phyloP scores from a whole-genome alignment of 2,888 invertebrate genomes.

The Torymus auratus region DNA sequence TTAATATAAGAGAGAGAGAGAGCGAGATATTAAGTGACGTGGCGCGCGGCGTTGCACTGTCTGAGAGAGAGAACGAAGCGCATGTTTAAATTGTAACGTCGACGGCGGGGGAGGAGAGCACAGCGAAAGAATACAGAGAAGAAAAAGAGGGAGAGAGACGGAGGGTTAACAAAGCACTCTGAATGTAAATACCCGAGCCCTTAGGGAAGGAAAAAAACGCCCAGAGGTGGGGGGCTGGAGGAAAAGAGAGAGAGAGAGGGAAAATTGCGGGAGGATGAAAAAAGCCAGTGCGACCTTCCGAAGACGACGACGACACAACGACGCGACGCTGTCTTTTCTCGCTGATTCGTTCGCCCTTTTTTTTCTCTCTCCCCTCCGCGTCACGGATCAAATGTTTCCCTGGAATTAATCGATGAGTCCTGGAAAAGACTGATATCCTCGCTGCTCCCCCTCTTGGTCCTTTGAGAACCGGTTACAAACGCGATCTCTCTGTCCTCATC shows the following conservation, averaged over 20 bases:
- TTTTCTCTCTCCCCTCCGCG: no score
- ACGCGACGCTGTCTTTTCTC: constrained; percentile 12
- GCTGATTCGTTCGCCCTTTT: neutral
- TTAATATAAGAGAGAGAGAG: no score
- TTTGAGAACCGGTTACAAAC: no score
- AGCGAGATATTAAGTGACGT: no score
- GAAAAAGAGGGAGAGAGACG: constrained; percentile 25
- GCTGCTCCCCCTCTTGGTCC: no score
- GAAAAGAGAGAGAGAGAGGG: neutral
- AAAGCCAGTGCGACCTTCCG: constrained; percentile 14
- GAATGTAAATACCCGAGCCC: constrained; percentile 65
- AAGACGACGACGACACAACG: neutral
- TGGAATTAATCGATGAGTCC: no score
- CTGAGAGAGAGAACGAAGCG: no score
- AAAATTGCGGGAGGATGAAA: constrained; percentile 22
- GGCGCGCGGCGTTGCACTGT: no score
- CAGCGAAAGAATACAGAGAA: constrained; percentile 3
- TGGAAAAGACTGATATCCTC: no score
- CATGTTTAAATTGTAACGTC: constrained; percentile 26
- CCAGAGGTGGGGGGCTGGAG: neutral
- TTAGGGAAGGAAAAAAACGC: constrained; percentile 21
- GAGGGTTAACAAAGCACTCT: constrained; percentile 66
- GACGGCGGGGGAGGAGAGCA: neutral
- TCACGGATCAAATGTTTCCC: no score
- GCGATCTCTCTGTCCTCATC: no score